Percentiles rank a stretch among this genome's conserved stretches.
Evolutionary conservation across 2,797 vertebrate species (phyloP).

Genomic region (Meda fulgida): DNA sequence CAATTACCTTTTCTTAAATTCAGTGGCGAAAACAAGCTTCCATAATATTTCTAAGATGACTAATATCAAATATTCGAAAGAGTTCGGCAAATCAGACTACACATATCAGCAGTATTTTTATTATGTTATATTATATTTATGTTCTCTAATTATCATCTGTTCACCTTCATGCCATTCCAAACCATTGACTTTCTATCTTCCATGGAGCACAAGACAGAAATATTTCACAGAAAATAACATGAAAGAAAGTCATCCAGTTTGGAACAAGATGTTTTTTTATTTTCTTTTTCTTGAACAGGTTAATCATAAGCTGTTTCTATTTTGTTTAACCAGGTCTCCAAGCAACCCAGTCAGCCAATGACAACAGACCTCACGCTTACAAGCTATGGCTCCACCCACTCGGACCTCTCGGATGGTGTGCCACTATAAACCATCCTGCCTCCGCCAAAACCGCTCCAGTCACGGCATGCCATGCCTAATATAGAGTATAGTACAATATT

Average conservation of each 20-base stretch:
- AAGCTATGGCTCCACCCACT: slow-evolving; percentile 77
- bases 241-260: background rate
- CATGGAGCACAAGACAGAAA: background rate
- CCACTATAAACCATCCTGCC: slow-evolving; percentile 69
- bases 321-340: slow-evolving; percentile 65
- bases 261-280: background rate
- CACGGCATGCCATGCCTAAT: background rate
- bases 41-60: background rate
- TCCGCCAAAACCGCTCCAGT: background rate
- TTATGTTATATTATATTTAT: background rate
- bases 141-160: background rate
- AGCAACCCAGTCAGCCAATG: slow-evolving; percentile 63
- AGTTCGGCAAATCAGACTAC: background rate
- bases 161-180: background rate
- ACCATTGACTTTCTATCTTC: background rate
- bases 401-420: slow-evolving; percentile 82
- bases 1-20: background rate
- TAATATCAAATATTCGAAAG: background rate
- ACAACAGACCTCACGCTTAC: slow-evolving; percentile 74
- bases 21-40: background rate
- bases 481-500: slow-evolving; percentile 4
- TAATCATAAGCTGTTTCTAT: slow-evolving; percentile 3
- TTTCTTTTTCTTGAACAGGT: background rate
- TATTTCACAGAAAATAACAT: background rate
- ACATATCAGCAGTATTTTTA: background rate